phyloP scores from a whole-genome alignment of 2,888 invertebrate genomes.

The Tyria jacobaeae region DNA sequence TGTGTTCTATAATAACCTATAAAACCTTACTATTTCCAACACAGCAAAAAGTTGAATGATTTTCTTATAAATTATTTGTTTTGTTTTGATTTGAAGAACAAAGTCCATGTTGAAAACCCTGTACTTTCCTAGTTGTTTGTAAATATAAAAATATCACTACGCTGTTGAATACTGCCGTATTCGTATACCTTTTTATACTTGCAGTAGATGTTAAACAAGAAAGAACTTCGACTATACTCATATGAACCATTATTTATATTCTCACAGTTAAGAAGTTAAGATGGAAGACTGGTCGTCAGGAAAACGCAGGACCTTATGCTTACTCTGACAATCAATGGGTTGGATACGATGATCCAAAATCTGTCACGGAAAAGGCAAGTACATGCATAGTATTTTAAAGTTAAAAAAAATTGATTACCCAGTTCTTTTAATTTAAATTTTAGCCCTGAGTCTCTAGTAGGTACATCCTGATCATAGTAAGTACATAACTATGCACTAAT shows the following conservation, averaged over 20 bases:
- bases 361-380: slow-evolving; percentile 89
- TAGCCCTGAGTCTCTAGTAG: too few species aligned
- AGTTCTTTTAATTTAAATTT: too few species aligned
- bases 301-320: slow-evolving; percentile 91
- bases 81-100: too few species aligned
- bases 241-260: slow-evolving; percentile 14
- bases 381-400: not conserved
- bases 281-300: slow-evolving; percentile 89
- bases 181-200: not conserved
- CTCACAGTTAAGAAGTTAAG: slow-evolving; percentile 88
- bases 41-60: too few species aligned
- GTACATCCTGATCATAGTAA: too few species aligned
- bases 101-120: too few species aligned
- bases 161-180: too few species aligned
- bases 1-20: too few species aligned
- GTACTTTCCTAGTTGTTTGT: too few species aligned
- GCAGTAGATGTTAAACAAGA: not conserved
- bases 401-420: not conserved
- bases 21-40: too few species aligned
- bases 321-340: slow-evolving; percentile 95
- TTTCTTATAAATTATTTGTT: too few species aligned
- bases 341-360: slow-evolving; percentile 93
- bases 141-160: too few species aligned
- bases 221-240: not conserved
- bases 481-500: not conserved